Conservation (phyloP, 1,140 invertebrate species). For the Phenacoccus solenopsis region DNA sequence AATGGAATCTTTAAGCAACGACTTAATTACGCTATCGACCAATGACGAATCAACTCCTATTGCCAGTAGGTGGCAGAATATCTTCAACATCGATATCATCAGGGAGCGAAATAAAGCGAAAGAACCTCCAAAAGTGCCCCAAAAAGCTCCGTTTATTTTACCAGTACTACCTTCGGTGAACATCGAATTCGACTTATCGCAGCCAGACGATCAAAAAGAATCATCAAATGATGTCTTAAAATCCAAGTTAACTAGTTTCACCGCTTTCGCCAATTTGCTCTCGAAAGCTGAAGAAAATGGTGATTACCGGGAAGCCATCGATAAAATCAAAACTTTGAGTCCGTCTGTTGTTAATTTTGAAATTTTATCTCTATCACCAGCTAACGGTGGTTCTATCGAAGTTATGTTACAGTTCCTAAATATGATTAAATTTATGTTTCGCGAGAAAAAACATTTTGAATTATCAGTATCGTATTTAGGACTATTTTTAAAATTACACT, state of each 20-base stretch:
- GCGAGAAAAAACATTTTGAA: constrained; percentile 75
- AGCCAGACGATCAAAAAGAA: constrained; percentile 34
- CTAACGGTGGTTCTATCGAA: constrained; percentile 53
- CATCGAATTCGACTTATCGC: constrained; percentile 61
- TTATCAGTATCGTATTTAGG: constrained; percentile 83
- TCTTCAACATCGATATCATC: constrained; percentile 80
- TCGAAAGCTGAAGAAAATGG: constrained; percentile 32
- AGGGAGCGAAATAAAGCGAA: constrained; percentile 86
- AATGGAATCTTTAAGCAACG: constrained; percentile 51
- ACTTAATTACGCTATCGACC: constrained; percentile 73
- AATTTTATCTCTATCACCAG: constrained; percentile 62
- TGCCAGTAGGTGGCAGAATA: constrained; percentile 74
- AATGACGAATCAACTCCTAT: constrained; percentile 35
- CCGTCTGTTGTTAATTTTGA: constrained; percentile 83
- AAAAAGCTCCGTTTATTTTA: constrained; percentile 87
- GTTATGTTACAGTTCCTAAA: constrained; percentile 68
- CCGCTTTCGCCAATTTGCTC: constrained; percentile 50
- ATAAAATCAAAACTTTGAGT: constrained; percentile 64
- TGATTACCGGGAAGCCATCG: constrained; percentile 44
- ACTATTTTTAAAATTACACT: constrained; percentile 79
- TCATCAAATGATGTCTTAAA: neutral
- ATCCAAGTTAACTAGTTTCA: constrained; percentile 43
- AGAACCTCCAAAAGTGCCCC: constrained; percentile 61
- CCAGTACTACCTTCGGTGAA: constrained; percentile 76
- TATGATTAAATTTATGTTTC: constrained; percentile 56